A percentile compares a stretch with the other conserved stretches of the same genome.
These are phyloP conservation scores for Semaprochilodus insignis DNA, from an alignment of 2,797 vertebrate genomes.

Conservation along the genomic window DNA sequence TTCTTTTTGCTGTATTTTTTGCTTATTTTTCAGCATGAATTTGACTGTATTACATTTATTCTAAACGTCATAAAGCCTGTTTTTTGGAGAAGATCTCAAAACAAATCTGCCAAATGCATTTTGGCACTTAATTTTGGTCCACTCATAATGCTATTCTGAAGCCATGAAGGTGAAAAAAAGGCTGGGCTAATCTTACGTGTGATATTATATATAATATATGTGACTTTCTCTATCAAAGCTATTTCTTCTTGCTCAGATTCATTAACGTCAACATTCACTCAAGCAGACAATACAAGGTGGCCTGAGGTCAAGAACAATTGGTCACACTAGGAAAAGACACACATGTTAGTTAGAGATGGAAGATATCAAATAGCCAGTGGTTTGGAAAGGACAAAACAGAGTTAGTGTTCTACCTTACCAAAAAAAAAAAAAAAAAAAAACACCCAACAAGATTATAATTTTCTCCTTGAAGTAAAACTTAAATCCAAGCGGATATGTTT, in stretches of 20 bases:
- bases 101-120: too few relatives aligned
- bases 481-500: too few relatives aligned
- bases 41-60: not conserved
- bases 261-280: constrained; percentile 23
- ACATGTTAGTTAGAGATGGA: not conserved
- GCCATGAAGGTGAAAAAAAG: not conserved
- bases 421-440: too few relatives aligned
- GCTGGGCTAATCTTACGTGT: not conserved
- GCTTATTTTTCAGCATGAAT: not conserved
- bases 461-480: too few relatives aligned
- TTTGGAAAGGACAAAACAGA: too few relatives aligned
- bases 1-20: not conserved
- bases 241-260: not conserved
- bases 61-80: too few relatives aligned
- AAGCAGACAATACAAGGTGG: constrained; percentile 10
- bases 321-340: constrained; percentile 11
- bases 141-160: too few relatives aligned
- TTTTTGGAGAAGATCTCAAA: too few relatives aligned
- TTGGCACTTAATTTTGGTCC: too few relatives aligned
- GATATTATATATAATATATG: not conserved
- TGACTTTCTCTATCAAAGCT: not conserved
- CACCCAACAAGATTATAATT: too few relatives aligned
- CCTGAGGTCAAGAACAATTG: not conserved
- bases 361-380: too few relatives aligned
- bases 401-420: too few relatives aligned